These are phyloP conservation scores for Crocidura indochinensis DNA, from an alignment of 2,797 vertebrate genomes.

Conservation along the genomic window DNA sequence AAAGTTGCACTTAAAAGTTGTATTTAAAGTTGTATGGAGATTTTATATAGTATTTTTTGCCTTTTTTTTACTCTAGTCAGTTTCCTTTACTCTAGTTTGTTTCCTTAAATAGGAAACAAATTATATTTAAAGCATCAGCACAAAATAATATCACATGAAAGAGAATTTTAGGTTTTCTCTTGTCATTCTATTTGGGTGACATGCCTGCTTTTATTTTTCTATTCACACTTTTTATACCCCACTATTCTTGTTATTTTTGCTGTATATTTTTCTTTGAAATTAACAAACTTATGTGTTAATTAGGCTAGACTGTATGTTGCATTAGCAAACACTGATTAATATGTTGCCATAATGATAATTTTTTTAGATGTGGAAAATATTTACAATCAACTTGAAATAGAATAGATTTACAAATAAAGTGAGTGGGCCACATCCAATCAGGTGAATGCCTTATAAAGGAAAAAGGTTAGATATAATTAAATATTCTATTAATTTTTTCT, in stretches of 20 bases:
- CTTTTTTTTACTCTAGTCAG: neutral
- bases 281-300: neutral
- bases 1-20: neutral
- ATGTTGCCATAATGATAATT: neutral
- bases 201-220: neutral
- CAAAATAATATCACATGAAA: too few relatives aligned
- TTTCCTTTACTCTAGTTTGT: too few relatives aligned
- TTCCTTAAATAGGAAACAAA: neutral
- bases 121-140: neutral
- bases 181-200: neutral
- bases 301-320: neutral
- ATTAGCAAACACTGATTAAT: neutral
- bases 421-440: too few relatives aligned
- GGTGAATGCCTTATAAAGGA: neutral
- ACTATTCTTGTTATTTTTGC: neutral
- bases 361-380: neutral
- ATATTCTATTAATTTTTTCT: too few relatives aligned
- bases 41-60: neutral
- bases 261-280: neutral
- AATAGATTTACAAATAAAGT: neutral
- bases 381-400: neutral
- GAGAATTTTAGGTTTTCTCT: neutral
- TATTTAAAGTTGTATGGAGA: too few relatives aligned
- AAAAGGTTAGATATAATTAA: too few relatives aligned
- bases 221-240: neutral